Base-by-base conservation (phyloP, 2,113 vertebrate species). In the Rhizomys pruinosus region DNA sequence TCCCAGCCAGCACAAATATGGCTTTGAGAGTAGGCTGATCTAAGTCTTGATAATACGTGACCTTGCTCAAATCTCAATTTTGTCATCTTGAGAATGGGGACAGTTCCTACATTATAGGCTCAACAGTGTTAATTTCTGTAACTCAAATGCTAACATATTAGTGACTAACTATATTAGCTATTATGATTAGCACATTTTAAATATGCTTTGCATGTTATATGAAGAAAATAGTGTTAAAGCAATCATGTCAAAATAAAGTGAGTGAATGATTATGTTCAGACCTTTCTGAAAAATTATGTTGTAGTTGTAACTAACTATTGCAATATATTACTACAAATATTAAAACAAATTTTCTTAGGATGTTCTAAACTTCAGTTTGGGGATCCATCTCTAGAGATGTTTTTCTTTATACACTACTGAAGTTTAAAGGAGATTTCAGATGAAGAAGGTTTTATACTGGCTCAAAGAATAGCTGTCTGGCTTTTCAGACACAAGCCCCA, bases 401-500 rank as follows among this genome's bases (percentile, higher is more conserved):
- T 42, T 55, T 37, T 79, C 81, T 93, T 94, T 44, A 79, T 44
- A 86, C 13, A 76, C 37, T 64, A 59, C 23, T 89, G 71, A 93
- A 90, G 78, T 66, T 94, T 42, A 94, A 95, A 93, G 91, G 55
- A 80, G 84, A 89, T 71, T 95, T 92, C 86, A 94, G 69, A 92
- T 94, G 74, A 93, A 85, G 90, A 90, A 74, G n/a, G 34, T 82
- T 90, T 95, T 95, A 88, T 57, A 64, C 63, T 88, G 78, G 84
- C 86, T 95, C 82, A 92, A 42, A 88, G 47, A 88, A 64, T 92
- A 74, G 64, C 71, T 73, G 69, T 13, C 17, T 92, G 9, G 47
- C 9, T 95, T 96, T 93, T 96, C 47, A 84, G 93, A 87, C 93
- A 74, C n/a, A 94, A 95, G 92, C 77, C n/a, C 7, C 88, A 87